Base-by-base conservation (phyloP, 2,113 vertebrate genomes). In the Prunella himalayana region DNA sequence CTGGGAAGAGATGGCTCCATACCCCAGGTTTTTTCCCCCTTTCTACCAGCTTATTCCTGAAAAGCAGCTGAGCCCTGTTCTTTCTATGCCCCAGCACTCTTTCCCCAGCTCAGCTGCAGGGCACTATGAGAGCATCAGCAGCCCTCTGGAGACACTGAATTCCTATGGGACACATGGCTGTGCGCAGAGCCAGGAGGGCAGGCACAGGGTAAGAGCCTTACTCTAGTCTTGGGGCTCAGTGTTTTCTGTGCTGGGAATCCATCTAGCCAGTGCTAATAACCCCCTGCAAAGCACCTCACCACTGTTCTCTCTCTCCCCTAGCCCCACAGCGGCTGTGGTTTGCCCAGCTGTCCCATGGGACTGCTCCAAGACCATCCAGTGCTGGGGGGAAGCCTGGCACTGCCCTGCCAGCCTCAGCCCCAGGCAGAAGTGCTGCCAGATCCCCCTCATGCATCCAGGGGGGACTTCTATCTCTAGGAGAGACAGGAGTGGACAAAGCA, bases 391-490 rank as follows among this genome's bases (percentile, higher is more conserved):
- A 97, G 64, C 3, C 59, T 33, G 3, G 60, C 44, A 16, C 8
- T 2, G 24, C 35, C 47, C 21, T 88, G 93, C 95, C 63, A 95
- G 63, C 50, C 45, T 1, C 90, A 82, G 25, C 37, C 96, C 3
- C 44, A 1, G 59, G 64, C 95, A 96, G 73, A 97, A 61, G 83
- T 33, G 7, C 96, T 97, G 37, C 81, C 95, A 35, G 57, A 86
- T 61, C 83, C 94, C 28, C 60, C 66, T 64, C 47, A 24, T 1
- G 41, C 94, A n/a, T 97, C 98, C 96, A 94, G 84, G 13, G 51
- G 96, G 12, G 95, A 97, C 73, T 98, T 97, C 81, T 97, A 96
- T 65, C 95, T 98, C 77, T 98, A 97, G 97, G 30, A 30, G 39
- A 66, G 33, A 30, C 44, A 23, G 22, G 50, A 13, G 9, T 16